Conservation (phyloP, 2,113 vertebrate species). For the Crypturellus undulatus region DNA sequence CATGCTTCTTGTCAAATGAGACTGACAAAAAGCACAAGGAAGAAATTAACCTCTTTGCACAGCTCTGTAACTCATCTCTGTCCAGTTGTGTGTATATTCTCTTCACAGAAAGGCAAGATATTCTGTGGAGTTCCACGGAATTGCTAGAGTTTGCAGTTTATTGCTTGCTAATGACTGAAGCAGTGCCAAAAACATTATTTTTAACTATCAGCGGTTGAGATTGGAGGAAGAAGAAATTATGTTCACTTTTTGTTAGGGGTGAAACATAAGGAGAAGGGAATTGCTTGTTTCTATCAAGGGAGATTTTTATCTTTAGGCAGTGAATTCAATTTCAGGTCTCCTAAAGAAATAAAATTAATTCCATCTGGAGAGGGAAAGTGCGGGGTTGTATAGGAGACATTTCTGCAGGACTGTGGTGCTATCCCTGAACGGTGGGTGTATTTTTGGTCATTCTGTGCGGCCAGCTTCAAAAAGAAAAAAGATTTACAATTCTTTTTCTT, state of each 20-base stretch:
- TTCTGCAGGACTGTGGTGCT: not conserved
- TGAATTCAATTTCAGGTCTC: constrained; percentile 65
- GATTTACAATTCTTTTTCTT: not conserved
- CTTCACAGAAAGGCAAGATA: constrained; percentile 11
- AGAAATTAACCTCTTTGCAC: constrained; percentile 63
- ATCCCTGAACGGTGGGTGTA: not conserved
- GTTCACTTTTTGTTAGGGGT: not conserved
- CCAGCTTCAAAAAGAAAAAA: not conserved
- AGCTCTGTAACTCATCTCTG: constrained; percentile 40
- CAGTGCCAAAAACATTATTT: not conserved
- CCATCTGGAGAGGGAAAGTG: constrained; percentile 65
- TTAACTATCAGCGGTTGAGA: not conserved
- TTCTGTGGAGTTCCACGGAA: not conserved
- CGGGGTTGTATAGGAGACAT: not conserved
- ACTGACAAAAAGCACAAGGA: constrained; percentile 56
- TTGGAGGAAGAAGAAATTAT: not conserved
- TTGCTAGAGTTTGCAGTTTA: not conserved
- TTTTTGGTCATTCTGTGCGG: constrained; percentile 46
- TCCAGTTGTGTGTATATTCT: not conserved
- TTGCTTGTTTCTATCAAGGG: constrained; percentile 61
- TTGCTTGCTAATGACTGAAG: constrained; percentile 58
- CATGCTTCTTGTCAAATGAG: constrained; percentile 43
- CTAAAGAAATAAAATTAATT: constrained; percentile 63
- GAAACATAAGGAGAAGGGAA: constrained; percentile 64
- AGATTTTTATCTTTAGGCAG: constrained; percentile 72